Conservation (phyloP, 2,797 vertebrate species). For the Zenarchopterus dispar region DNA sequence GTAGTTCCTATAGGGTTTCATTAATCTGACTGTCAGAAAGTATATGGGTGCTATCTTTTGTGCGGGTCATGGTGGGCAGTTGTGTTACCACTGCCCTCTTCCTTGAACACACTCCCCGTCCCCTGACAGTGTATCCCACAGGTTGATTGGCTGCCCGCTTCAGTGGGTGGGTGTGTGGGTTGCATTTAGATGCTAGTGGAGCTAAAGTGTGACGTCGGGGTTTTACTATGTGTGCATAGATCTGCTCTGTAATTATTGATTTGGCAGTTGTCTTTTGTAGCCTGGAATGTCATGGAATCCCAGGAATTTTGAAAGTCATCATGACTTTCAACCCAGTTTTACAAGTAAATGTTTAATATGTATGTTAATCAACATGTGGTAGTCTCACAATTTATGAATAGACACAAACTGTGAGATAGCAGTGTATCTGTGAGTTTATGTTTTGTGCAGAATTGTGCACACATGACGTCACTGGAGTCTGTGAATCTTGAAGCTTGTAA, state of each 20-base stretch:
- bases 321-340: constrained; percentile 1
- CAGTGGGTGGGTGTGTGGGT: constrained; percentile 50
- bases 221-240: constrained; percentile 49
- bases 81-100: constrained; percentile 75
- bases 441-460: too few species aligned
- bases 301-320: constrained; percentile 50
- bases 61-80: constrained; percentile 76
- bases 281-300: constrained; percentile 52
- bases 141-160: constrained; percentile 40
- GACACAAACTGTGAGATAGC: constrained; percentile 2
- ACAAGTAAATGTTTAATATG: background rate
- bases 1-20: constrained; percentile 79
- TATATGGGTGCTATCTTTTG: constrained; percentile 80
- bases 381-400: background rate
- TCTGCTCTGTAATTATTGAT: constrained; percentile 56
- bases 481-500: too few species aligned
- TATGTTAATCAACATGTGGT: background rate
- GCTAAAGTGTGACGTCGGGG: constrained; percentile 42
- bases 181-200: constrained; percentile 49
- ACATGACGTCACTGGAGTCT: too few species aligned
- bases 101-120: constrained; percentile 52
- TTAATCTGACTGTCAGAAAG: constrained; percentile 82
- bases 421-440: too few species aligned
- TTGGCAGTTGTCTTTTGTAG: constrained; percentile 44
- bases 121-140: constrained; percentile 60